A percentile compares a stretch with the other conserved stretches of the same genome.
Evolutionary conservation across 2,888 invertebrate genomes (phyloP).

Genomic region (Pseudococcus jackbeardsleyi): DNA sequence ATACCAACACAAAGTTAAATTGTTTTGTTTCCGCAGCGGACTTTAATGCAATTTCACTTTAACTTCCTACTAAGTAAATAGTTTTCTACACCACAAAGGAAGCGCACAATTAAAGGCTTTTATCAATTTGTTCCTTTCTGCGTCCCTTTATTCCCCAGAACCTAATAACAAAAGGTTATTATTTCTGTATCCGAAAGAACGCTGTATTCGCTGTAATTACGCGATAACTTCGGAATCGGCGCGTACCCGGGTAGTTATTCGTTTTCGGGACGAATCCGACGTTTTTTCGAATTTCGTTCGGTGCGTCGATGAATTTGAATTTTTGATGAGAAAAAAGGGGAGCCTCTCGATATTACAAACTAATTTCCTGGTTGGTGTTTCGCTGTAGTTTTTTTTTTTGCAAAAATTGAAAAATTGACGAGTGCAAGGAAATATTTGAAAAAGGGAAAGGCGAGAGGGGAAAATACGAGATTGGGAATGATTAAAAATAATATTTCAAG

Average conservation of each 20-base stretch:
- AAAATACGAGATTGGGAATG: too few relatives aligned
- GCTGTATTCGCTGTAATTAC: slow-evolving; percentile 49
- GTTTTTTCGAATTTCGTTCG: slow-evolving; percentile 1
- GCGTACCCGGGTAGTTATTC: slow-evolving; percentile 12
- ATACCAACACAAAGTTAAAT: slow-evolving; percentile 39
- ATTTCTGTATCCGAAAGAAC: slow-evolving; percentile 50
- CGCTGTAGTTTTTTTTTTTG: too few relatives aligned
- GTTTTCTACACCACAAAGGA: slow-evolving; percentile 60
- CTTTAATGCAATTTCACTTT: slow-evolving; percentile 53
- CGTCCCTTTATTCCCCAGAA: slow-evolving; percentile 48
- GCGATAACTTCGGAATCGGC: slow-evolving; percentile 47
- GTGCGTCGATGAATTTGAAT: neutral
- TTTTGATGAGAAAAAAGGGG: neutral
- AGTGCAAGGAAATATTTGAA: too few relatives aligned
- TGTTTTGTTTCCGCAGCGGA: slow-evolving; percentile 54
- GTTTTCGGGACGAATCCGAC: neutral
- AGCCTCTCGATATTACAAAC: neutral
- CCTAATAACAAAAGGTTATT: slow-evolving; percentile 57
- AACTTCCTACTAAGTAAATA: slow-evolving; percentile 58
- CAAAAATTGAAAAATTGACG: too few relatives aligned
- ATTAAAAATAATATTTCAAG: too few relatives aligned
- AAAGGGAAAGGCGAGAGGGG: too few relatives aligned
- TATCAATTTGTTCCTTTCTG: slow-evolving; percentile 59
- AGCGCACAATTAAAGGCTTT: slow-evolving; percentile 60
- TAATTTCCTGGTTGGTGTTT: too few relatives aligned